phyloP scores from a whole-genome alignment of 2,888 invertebrate species.

The Ceriagrion tenellum region DNA sequence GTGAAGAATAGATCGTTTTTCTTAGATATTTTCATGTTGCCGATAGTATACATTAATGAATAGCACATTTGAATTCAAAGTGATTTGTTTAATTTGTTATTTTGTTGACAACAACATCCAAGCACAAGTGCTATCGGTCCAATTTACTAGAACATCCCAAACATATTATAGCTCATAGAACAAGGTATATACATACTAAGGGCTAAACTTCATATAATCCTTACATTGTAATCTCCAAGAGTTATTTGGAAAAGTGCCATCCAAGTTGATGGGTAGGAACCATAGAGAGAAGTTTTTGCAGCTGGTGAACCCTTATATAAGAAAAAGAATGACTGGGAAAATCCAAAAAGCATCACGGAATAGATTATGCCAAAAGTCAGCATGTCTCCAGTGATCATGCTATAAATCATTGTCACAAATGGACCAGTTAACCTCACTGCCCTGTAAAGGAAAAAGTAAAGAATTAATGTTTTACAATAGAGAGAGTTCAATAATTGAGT shows the following conservation, averaged over 20 bases:
- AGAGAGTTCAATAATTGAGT: background rate
- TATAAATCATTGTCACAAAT: constrained; percentile 99
- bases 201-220: constrained; percentile 73
- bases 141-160: no score
- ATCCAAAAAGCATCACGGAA: constrained; percentile 95
- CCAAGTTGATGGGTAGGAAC: constrained; percentile 94
- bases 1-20: no score
- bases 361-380: constrained; percentile 99
- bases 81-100: no score
- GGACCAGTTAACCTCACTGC: constrained; percentile 97
- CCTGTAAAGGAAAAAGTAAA: constrained; percentile 79
- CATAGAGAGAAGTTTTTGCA: constrained; percentile 89
- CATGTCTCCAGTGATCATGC: constrained; percentile 99
- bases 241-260: constrained; percentile 99
- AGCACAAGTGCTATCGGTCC: no score
- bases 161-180: no score
- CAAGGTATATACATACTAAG: no score
- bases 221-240: constrained; percentile 97
- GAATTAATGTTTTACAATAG: constrained; percentile 69
- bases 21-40: no score
- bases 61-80: no score
- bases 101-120: no score
- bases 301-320: constrained; percentile 94
- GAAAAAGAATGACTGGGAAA: constrained; percentile 93
- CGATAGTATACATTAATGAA: no score